Evolutionary conservation across 2,797 vertebrate genomes (phyloP).

Genomic region (Tragelaphus eurycerus): DNA sequence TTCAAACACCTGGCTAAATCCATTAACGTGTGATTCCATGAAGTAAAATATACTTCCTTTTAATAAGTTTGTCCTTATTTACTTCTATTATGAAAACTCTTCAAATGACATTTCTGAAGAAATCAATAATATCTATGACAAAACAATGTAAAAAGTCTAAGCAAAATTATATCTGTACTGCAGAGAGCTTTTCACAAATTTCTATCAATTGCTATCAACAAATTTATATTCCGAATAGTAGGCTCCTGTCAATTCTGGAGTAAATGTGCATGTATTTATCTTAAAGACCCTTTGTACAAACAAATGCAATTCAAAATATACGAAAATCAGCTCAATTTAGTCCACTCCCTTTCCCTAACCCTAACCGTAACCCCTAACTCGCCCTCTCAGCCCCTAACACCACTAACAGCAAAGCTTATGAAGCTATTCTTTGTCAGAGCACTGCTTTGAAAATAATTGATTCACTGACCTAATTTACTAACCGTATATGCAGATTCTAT

Average conservation of each 20-base stretch:
- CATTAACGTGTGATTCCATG: slow-evolving; percentile 9
- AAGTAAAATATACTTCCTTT: neutral
- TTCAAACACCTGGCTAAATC: slow-evolving; percentile 52
- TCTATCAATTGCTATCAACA: neutral
- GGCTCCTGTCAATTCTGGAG: neutral
- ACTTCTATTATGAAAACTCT: neutral
- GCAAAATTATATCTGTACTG: neutral
- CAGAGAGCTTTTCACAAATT: neutral
- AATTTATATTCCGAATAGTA: neutral
- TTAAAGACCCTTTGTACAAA: neutral
- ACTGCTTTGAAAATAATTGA: neutral
- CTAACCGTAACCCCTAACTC: neutral
- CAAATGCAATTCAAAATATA: neutral
- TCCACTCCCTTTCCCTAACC: neutral
- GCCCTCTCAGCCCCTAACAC: neutral
- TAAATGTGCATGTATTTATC: neutral
- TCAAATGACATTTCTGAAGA: slow-evolving; percentile 5
- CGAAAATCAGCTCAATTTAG: slow-evolving; percentile 12
- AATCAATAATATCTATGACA: neutral
- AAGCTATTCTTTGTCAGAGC: neutral
- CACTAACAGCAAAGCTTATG: neutral
- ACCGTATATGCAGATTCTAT: neutral
- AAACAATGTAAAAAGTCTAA: neutral
- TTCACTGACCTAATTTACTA: neutral
- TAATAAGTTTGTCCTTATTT: neutral